Percentiles rank a stretch among this genome's conserved stretches.
These are phyloP conservation scores for Oenanthe oenanthe DNA, from an alignment of 2,113 vertebrate genomes.

Conservation along the genomic window DNA sequence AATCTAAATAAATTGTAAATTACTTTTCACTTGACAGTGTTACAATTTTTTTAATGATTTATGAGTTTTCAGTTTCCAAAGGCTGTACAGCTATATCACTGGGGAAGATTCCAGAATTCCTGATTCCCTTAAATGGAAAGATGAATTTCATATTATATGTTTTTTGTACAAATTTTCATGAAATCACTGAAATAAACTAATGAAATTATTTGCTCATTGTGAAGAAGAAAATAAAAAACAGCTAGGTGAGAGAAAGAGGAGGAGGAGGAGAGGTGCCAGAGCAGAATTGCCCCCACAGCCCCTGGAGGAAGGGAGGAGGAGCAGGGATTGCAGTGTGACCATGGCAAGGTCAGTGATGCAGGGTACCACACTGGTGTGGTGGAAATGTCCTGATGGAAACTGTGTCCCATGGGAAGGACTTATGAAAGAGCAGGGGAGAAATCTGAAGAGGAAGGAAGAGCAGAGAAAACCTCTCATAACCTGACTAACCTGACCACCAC, in stretches of 20 bases:
- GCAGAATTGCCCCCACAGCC: background rate
- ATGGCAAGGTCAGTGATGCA: background rate
- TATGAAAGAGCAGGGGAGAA: background rate
- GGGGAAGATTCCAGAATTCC: background rate
- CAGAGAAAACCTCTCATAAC: background rate
- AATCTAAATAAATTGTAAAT: background rate
- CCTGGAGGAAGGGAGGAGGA: background rate
- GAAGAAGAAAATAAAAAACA: background rate
- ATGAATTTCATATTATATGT: background rate
- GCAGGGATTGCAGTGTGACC: background rate
- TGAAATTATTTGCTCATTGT: background rate
- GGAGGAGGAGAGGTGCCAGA: too few relatives aligned
- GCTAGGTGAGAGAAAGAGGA: background rate
- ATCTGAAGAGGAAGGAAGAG: background rate
- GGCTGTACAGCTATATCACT: background rate
- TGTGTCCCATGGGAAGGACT: rapidly evolving
- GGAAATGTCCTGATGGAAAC: background rate
- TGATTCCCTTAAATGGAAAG: background rate
- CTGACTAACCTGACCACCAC: background rate
- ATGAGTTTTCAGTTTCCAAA: background rate
- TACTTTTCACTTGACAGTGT: background rate
- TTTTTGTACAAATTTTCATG: background rate
- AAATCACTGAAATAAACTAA: background rate
- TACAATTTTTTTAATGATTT: background rate
- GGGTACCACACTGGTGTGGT: rapidly evolving